Evolutionary conservation across 2,113 vertebrate species (phyloP).

Genomic region (zebrafish (Danio rerio)): GRCz12tu NC_133190.1:5163501-5164000

Average conservation of each 20-base stretch:
- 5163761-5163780: neutral
- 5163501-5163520: too few species aligned
- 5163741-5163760: slow-evolving; percentile 10
- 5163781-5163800: neutral
- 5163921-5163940: slow-evolving; percentile 2
- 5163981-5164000: slow-evolving; percentile 21
- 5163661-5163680: slow-evolving; percentile 32
- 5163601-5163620: neutral
- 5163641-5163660: neutral
- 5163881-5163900: neutral
- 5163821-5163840: slow-evolving; percentile 37
- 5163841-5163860: slow-evolving; percentile 19
- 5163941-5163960: slow-evolving; percentile 18
- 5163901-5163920: neutral
- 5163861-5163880: slow-evolving; percentile 16
- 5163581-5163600: slow-evolving; percentile 10
- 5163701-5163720: slow-evolving; percentile 15
- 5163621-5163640: neutral
- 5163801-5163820: slow-evolving; percentile 24
- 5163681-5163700: slow-evolving; percentile 29
- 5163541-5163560: too few species aligned
- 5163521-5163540: too few species aligned
- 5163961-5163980: slow-evolving; percentile 16
- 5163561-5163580: neutral
- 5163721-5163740: slow-evolving; percentile 22